A percentile compares a stretch with the other conserved stretches of the same genome.
Conservation (phyloP, 2,113 vertebrate genomes). For the Dasyornis broadbenti region DNA sequence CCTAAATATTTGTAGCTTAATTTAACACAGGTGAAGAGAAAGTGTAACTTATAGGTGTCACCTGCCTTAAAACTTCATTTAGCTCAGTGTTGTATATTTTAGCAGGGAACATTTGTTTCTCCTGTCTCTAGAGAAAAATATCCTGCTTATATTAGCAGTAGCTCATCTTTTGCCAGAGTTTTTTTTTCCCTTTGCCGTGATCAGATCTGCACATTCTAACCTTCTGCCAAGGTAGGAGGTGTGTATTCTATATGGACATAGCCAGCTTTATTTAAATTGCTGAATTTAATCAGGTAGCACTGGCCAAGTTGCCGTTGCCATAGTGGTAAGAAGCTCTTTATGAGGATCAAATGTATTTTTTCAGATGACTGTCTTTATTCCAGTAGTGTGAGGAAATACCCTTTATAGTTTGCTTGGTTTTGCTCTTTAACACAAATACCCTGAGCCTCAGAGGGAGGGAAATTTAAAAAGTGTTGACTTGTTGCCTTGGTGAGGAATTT, state of each 20-base stretch:
- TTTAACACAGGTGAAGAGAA: neutral
- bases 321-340: neutral
- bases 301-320: neutral
- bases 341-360: neutral
- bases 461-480: neutral
- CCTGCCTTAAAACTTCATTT: neutral
- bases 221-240: neutral
- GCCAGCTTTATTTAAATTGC: neutral
- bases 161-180: neutral
- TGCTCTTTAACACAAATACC: neutral
- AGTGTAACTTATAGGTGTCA: neutral
- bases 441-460: neutral
- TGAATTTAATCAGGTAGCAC: neutral
- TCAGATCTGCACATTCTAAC: neutral
- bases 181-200: neutral
- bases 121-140: neutral
- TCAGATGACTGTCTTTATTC: neutral
- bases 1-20: neutral
- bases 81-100: neutral
- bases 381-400: neutral
- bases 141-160: neutral
- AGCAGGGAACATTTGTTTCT: neutral
- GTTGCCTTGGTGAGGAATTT: neutral
- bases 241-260: rapidly evolving
- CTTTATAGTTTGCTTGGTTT: neutral